These are phyloP conservation scores for Itoplectis maculator DNA, from an alignment of 2,888 invertebrate genomes.

Conservation along the genomic window DNA sequence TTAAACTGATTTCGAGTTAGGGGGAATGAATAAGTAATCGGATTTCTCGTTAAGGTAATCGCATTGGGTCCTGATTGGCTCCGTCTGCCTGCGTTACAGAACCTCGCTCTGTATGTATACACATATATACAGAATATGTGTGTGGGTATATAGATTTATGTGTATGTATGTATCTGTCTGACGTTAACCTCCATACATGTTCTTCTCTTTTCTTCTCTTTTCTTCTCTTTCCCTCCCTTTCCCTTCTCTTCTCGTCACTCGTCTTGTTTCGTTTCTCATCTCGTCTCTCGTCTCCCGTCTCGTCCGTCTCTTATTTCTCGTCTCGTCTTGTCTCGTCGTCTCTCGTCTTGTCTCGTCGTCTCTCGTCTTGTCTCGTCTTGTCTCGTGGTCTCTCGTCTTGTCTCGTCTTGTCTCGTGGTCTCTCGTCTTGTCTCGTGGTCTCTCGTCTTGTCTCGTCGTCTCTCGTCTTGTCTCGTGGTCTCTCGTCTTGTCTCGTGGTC, in stretches of 20 bases:
- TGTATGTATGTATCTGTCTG: constrained; percentile 53
- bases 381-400: too few species aligned
- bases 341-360: too few species aligned
- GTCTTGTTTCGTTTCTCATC: too few species aligned
- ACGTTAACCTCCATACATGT: constrained; percentile 30
- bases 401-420: too few species aligned
- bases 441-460: too few species aligned
- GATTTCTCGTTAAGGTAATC: constrained; percentile 85
- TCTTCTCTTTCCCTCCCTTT: constrained; percentile 20
- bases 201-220: constrained; percentile 38
- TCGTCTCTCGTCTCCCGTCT: too few species aligned
- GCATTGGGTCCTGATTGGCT: constrained; percentile 84
- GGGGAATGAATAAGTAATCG: constrained; percentile 85
- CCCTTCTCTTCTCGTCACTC: constrained; percentile 3
- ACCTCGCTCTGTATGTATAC: constrained; percentile 58
- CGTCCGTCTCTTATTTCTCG: background rate
- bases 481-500: too few species aligned
- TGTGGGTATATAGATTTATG: constrained; percentile 46
- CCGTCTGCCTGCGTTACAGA: constrained; percentile 81
- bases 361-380: too few species aligned
- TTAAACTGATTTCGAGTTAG: constrained; percentile 85
- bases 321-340: too few species aligned
- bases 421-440: too few species aligned
- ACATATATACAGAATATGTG: background rate
- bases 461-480: too few species aligned